These are phyloP conservation scores for Amazona guildingii DNA, from an alignment of 2,113 vertebrate species.

Conservation along the genomic window DNA sequence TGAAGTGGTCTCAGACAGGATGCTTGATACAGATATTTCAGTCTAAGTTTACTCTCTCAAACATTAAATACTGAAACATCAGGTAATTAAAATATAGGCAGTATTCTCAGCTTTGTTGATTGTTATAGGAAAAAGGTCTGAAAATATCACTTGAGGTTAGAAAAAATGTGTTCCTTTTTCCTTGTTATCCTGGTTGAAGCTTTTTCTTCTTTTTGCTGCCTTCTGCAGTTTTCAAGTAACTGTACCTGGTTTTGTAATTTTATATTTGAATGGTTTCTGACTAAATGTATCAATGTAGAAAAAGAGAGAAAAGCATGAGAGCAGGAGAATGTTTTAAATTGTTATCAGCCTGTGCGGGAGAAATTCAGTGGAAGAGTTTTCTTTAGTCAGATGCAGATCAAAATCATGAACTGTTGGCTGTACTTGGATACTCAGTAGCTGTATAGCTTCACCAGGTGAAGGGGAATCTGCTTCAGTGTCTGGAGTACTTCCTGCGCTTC, in stretches of 20 bases:
- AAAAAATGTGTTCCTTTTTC: background rate
- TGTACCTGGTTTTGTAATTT: background rate
- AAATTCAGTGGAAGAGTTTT: background rate
- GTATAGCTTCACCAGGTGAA: background rate
- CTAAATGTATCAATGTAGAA: background rate
- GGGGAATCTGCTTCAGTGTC: background rate
- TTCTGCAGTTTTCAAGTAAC: background rate
- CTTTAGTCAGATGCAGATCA: background rate
- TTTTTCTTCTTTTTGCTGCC: background rate
- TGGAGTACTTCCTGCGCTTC: background rate
- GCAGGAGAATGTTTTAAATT: background rate
- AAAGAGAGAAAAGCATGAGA: background rate
- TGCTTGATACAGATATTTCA: background rate
- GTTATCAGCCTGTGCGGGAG: background rate
- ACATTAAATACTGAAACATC: background rate
- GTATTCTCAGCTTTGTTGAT: background rate
- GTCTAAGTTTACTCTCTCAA: background rate
- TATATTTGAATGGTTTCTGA: background rate
- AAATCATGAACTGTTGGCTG: background rate
- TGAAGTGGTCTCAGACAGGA: background rate
- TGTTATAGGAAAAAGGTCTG: background rate
- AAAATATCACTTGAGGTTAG: background rate
- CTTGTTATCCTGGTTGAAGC: background rate
- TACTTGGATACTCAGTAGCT: background rate
- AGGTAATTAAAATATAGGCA: background rate